Base-by-base conservation (phyloP, 53 echinoderm and acorn worm genomes). In the Hippasteria phrygiana region DNA sequence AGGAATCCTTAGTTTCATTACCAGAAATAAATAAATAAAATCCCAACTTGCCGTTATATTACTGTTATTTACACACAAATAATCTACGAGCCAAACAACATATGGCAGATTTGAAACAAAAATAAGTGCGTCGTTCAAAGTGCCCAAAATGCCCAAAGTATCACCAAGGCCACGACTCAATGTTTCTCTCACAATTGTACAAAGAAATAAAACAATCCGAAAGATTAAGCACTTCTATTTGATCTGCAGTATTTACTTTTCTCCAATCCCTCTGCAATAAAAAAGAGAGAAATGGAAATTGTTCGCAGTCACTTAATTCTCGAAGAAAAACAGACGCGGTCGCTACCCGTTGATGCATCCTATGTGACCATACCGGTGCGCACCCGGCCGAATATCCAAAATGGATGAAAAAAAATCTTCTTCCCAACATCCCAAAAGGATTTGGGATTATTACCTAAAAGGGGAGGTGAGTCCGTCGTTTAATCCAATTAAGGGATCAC, bases 401-500 rank as follows among this genome's bases (percentile, higher is more conserved):
- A 47, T 78, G 55, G 78, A 79, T 39, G 59, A 62, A n/a, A 81
- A 35, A 37, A 33, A 14, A 16, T 34, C 36, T 33, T 70, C 62
- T 27, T 85, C 70, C 28, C 66, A 7, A 42, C 63, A 69, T 85
- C 85, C 70, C 85, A 36, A 85, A 51, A 71, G 50, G 50, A 69
- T 54, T 85, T 34, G 85, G 85, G 70, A 85, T 85, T 85, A 66
- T 50, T 69, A 51, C 36, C 85, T 85, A 69, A 85, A 85, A 69
- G 71, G 43, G 85, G 48, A 69, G 47, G 48, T 67, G 48, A 48
- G 34, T n/a, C 36, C 85, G 36, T 53, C 38, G 26, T 37, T 85
- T 85, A 85, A 85, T 85, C 85, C 85, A 85, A 85, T 85, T 85
- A 85, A 37, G 18, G 35, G 85, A 85, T 85, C 85, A 70, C 13